Base-by-base conservation (phyloP, 2,113 vertebrate species). In the Zapus hudsonius region DNA sequence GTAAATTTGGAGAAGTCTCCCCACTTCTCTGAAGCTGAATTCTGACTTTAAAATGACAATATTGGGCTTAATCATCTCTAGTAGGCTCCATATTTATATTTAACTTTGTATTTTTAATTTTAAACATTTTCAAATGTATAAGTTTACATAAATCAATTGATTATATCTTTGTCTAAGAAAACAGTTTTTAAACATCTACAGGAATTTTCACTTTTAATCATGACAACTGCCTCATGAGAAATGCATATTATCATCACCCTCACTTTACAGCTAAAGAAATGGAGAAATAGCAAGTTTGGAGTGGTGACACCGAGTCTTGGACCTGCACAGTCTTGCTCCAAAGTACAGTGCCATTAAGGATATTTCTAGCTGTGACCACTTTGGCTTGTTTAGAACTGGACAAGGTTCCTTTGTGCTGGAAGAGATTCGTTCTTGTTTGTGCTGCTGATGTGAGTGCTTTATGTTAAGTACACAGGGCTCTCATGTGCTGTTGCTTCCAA, bases 391-490 rank as follows among this genome's bases (percentile, higher is more conserved):
- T 59, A 69, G 74, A 57, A 59, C 5, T 16, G 0, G 40, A 64
- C 25, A 42, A 38, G 72, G 29, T 20, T 12, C 86, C 31, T 79
- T 84, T 52, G 17, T 63, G n/a, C 91, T 91, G 93, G 57, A 89
- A 92, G 63, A 93, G 47, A 84, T 93, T 84, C 91, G 23, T 86
- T 42, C 27, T 92, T 47, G 47, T 61, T 61, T 61, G 31, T 59
- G 44, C 22, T 78, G 55, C 52, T 57, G 38, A 69, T 67, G 0
- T 69, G 61, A 86, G 19, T 81, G 72, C 67, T 27, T 16, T 63
- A 23, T 42, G 12, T 61, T 44, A 40, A 86, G 15, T 27, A 44
- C 29, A 4, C 33, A 3, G 10, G 79, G 19, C 69, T 70, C 40
- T 74, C 66, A 23, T 9, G 16, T 47, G 36, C 40, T 86, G 19